Conservation (phyloP, 2,797 vertebrate genomes). For the Leptodactylus fallax region DNA sequence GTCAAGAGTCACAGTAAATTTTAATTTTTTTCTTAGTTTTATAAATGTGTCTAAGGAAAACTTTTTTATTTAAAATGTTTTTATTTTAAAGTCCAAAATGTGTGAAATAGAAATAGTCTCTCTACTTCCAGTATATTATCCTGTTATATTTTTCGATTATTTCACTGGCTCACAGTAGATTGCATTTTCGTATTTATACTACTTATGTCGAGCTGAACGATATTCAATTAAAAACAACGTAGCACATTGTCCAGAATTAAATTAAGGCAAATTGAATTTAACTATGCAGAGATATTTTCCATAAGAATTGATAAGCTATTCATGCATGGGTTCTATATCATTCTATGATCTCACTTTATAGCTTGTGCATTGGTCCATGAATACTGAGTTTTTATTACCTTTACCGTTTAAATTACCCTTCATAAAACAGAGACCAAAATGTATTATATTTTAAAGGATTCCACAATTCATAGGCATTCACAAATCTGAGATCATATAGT, state of each 20-base stretch:
- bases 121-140: neutral
- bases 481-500: slow-evolving; percentile 28
- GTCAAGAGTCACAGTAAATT: no score
- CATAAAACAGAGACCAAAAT: slow-evolving; percentile 42
- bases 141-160: slow-evolving; percentile 27
- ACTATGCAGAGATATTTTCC: slow-evolving; percentile 48
- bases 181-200: slow-evolving; percentile 38
- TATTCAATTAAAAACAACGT: slow-evolving; percentile 52
- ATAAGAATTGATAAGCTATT: slow-evolving; percentile 49
- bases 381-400: slow-evolving; percentile 40
- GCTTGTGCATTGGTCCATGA: slow-evolving; percentile 38
- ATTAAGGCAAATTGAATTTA: slow-evolving; percentile 56
- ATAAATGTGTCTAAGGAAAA: neutral
- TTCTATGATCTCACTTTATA: slow-evolving; percentile 40
- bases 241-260: slow-evolving; percentile 54
- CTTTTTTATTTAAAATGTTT: neutral
- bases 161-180: slow-evolving; percentile 30
- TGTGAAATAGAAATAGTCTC: neutral
- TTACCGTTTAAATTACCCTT: slow-evolving; percentile 36
- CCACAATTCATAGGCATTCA: slow-evolving; percentile 33
- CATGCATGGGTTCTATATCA: slow-evolving; percentile 42
- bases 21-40: neutral
- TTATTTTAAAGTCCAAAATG: neutral
- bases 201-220: slow-evolving; percentile 44
- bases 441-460: slow-evolving; percentile 32